These are phyloP conservation scores for Morus bassanus DNA, from an alignment of 2,797 vertebrate species.

Conservation along the genomic window DNA sequence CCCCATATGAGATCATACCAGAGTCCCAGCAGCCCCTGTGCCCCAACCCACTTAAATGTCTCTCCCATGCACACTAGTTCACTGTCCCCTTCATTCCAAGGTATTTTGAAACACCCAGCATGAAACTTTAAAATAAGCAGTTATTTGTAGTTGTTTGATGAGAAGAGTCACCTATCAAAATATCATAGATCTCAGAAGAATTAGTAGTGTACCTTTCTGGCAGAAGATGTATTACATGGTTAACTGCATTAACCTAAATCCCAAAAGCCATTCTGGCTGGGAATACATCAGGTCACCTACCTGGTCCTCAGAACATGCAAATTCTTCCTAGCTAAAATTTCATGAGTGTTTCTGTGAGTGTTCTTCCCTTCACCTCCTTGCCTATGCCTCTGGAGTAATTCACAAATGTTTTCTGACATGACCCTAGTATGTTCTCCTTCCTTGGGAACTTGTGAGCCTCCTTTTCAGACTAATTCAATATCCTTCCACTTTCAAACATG, in stretches of 20 bases:
- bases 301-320: background rate
- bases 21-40: background rate
- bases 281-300: background rate
- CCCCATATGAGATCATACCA: background rate
- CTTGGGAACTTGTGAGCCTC: background rate
- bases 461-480: constrained; percentile 2
- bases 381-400: background rate
- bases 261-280: background rate
- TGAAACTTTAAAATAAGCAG: background rate
- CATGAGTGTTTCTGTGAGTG: background rate
- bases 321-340: background rate
- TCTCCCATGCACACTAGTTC: background rate
- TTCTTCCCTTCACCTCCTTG: background rate
- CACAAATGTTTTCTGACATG: background rate
- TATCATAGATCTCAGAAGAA: background rate
- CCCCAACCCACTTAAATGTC: background rate
- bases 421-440: background rate
- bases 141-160: background rate
- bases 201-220: background rate
- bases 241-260: background rate
- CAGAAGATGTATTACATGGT: background rate
- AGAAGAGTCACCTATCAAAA: background rate
- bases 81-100: background rate
- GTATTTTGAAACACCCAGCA: background rate
- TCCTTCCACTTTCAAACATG: background rate